Conservation (phyloP, 2,888 invertebrate species). For the Amphipoea lucens region DNA sequence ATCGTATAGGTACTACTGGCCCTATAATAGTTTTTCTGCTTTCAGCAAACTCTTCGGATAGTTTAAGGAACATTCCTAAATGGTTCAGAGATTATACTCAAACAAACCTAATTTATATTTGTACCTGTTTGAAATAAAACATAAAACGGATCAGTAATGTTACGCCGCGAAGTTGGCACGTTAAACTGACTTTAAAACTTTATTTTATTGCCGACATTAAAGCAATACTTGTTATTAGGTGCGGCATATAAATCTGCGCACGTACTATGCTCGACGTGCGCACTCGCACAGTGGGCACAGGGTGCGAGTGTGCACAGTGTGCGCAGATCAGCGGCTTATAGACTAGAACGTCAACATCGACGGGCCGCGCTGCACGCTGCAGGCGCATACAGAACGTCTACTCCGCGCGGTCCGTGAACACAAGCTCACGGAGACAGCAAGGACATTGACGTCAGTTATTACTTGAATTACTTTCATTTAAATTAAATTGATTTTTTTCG, state of each 20-base stretch:
- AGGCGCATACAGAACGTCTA: not conserved
- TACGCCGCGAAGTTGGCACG: slow-evolving; percentile 5
- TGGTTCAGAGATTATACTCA: not conserved
- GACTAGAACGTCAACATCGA: slow-evolving; percentile 9
- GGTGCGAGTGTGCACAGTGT: not conserved
- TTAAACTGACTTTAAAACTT: slow-evolving; percentile 14
- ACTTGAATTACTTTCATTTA: not conserved
- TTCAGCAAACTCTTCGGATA: not conserved
- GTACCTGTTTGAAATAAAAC: slow-evolving; percentile 2
- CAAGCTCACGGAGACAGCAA: not conserved
- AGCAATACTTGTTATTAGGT: not conserved
- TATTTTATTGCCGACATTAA: slow-evolving; percentile 16
- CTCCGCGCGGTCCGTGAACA: not conserved
- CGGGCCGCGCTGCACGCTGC: not conserved
- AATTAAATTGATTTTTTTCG: not conserved
- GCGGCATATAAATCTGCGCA: not conserved
- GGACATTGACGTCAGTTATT: not conserved
- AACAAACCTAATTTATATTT: not conserved
- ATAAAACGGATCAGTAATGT: slow-evolving; percentile 5
- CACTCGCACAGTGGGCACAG: not conserved
- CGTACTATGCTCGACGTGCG: not conserved
- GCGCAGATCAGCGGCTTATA: not conserved
- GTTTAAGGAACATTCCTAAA: not conserved
- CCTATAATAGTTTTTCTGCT: not conserved
- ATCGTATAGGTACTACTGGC: not conserved